Conservation (phyloP, 2,113 vertebrate genomes). For the Xenopus borealis region DNA sequence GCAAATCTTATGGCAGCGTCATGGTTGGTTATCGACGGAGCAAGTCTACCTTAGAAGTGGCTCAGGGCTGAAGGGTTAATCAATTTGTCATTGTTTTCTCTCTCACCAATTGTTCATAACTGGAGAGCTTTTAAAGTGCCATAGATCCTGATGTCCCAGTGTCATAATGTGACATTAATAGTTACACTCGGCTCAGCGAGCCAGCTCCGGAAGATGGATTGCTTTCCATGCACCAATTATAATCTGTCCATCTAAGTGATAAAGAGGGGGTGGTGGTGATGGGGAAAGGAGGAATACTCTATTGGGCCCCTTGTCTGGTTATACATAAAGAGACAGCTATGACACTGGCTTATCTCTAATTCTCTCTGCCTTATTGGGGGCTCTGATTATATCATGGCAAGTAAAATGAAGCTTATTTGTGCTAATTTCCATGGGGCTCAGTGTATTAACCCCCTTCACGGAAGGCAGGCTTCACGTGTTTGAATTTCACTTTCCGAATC, state of each 20-base stretch:
- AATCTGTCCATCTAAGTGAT: constrained; percentile 73
- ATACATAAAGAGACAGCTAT: constrained; percentile 29
- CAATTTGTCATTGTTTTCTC: constrained; percentile 79
- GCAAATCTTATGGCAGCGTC: neutral
- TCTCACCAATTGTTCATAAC: constrained; percentile 78
- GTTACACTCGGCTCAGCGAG: constrained; percentile 66
- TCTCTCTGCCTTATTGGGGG: constrained; percentile 5
- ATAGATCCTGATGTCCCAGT: constrained; percentile 76
- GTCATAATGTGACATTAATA: constrained; percentile 79
- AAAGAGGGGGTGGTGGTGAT: constrained; percentile 57
- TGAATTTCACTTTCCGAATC: neutral
- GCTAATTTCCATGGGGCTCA: neutral
- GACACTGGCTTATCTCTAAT: constrained; percentile 30
- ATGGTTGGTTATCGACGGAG: constrained; percentile 49
- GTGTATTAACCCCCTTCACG: neutral
- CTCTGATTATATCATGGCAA: neutral
- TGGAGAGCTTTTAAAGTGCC: constrained; percentile 75
- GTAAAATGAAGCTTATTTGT: constrained; percentile 10
- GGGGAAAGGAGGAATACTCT: constrained; percentile 35
- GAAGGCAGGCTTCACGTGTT: neutral
- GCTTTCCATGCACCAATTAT: constrained; percentile 72
- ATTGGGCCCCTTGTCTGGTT: constrained; percentile 27
- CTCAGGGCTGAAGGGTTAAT: constrained; percentile 56
- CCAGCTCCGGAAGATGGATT: constrained; percentile 70
- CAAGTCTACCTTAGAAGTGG: constrained; percentile 49